These are phyloP conservation scores for Pyrgilauda ruficollis DNA, from an alignment of 2,113 vertebrate genomes.

Conservation along the genomic window DNA sequence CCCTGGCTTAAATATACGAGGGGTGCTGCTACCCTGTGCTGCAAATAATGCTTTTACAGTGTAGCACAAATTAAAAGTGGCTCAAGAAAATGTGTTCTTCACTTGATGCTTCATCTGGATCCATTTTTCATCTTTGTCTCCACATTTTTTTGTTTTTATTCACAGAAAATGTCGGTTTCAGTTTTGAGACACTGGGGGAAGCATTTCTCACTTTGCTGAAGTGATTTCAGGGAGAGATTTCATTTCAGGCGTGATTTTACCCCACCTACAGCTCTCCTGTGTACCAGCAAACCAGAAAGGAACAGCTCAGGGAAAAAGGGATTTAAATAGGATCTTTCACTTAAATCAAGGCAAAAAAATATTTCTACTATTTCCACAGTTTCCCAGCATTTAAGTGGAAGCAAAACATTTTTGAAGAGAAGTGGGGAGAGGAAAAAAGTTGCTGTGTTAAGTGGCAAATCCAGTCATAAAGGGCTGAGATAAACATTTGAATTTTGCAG, in stretches of 20 bases:
- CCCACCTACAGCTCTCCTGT: background rate
- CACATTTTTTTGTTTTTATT: background rate
- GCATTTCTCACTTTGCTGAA: background rate
- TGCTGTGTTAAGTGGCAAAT: background rate
- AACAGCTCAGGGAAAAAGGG: background rate
- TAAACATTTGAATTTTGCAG: background rate
- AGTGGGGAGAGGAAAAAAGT: background rate
- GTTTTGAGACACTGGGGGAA: background rate
- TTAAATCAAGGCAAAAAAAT: background rate
- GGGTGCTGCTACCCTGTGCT: background rate
- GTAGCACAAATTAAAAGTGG: background rate
- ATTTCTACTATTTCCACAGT: background rate
- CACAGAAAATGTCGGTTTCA: accelerated
- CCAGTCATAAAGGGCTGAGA: background rate
- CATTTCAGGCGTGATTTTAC: background rate
- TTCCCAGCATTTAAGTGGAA: background rate
- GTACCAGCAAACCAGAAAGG: background rate
- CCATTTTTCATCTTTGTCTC: background rate
- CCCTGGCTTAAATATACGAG: background rate
- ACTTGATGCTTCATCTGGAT: accelerated
- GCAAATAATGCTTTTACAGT: accelerated
- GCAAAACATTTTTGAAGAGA: background rate
- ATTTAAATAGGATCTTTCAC: background rate
- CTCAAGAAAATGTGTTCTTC: background rate
- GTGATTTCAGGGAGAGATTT: background rate